Base-by-base conservation (phyloP, 2,113 vertebrate genomes). In the Tupaia tana region DNA sequence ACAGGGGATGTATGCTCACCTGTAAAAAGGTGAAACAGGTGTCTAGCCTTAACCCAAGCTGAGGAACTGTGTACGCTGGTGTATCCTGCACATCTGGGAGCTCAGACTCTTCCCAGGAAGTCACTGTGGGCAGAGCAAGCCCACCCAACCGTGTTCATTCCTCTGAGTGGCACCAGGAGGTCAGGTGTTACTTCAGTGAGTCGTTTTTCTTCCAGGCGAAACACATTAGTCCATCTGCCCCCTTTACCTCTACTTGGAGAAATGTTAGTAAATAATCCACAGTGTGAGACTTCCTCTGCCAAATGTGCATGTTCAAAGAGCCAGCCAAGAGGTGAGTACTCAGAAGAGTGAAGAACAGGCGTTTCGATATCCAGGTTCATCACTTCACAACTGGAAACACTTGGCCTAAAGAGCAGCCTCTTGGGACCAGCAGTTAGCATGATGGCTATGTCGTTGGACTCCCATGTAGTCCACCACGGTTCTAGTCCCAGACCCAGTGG, bases 41-140 rank as follows among this genome's bases (percentile, higher is more conserved):
- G 24, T 8, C 69, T 56, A n/a, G 43, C 61, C 4, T 85, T 52
- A 25, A 14, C 31, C 3, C 56, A 19, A 10, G 13, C 67, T 31
- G 64, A 52, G n/a, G 19, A 61, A 43, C 67, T n/a, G 5, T 13
- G 34, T 31, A 5, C 61, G 31, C 11, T 52, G 63, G n/a, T 56
- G 13, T 56, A 4, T 11, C 31, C 25, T 77, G 31, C 18, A n/a
- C 29, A 34, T 12, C 12, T 3, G 22, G 25, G 25, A 14, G 29
- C 31, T 10, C 15, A 9, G 7, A 3, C 15, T 25, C 16, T 54
- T 18, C 0, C 24, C 16, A 8, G 14, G 3, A 29, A 0, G 1
- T 22, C 52, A 27, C 24, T 2, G 1, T 29, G 22, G 6, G 20
- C 19, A 2, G 43, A 64, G 10, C 29, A 16, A 80, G 61, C 43